Evolutionary conservation across 2,797 vertebrate species (phyloP).

Genomic region (Propithecus deckenii): DNA sequence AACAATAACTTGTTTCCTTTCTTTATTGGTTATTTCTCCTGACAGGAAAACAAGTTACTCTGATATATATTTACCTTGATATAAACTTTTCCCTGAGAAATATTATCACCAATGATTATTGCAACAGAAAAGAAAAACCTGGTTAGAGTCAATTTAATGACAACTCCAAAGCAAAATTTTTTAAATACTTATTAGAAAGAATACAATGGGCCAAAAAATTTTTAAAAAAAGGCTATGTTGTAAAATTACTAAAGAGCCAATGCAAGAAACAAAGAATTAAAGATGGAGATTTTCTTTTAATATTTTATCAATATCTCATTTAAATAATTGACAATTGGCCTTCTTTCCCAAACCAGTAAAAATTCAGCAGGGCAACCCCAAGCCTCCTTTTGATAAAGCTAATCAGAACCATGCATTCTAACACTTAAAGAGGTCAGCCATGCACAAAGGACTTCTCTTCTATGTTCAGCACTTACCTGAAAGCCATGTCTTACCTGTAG

Average conservation of each 20-base stretch:
- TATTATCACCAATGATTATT: neutral
- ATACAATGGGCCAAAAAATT: neutral
- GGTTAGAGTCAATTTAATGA: neutral
- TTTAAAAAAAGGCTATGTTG: accelerated
- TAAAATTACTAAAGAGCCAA: neutral
- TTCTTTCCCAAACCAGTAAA: neutral
- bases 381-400: neutral
- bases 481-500: neutral
- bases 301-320: neutral
- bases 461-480: neutral
- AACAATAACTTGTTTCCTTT: neutral
- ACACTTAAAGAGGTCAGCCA: neutral
- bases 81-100: neutral
- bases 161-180: neutral
- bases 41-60: neutral
- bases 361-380: neutral
- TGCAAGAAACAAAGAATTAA: neutral
- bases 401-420: neutral
- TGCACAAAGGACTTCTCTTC: neutral
- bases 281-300: neutral
- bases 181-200: neutral
- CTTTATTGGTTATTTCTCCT: neutral
- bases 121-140: neutral
- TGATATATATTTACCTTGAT: neutral
- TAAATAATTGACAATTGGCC: neutral